phyloP scores from a whole-genome alignment of 2,888 invertebrate genomes.

The Platypus cylindrus region DNA sequence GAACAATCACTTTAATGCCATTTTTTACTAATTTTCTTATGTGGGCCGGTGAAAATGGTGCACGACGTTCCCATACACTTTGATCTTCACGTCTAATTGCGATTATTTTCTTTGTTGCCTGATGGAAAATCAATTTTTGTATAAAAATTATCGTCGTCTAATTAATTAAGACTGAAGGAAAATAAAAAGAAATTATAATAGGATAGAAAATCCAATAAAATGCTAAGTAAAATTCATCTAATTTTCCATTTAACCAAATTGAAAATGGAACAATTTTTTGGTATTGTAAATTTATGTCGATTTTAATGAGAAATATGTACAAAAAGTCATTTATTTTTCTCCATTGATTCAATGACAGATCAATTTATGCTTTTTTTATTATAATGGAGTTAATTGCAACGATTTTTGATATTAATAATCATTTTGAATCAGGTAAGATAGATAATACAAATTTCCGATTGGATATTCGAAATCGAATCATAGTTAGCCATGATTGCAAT shows the following conservation, averaged over 20 bases:
- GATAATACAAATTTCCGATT: too few species aligned
- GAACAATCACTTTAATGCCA: conserved; percentile 91
- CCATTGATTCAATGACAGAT: conserved; percentile 12
- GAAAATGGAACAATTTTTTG: conserved; percentile 10
- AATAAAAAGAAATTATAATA: too few species aligned
- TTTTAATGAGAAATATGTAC: background rate
- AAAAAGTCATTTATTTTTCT: conserved; percentile 2
- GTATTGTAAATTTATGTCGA: conserved; percentile 12
- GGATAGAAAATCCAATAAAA: too few species aligned
- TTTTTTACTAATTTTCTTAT: conserved; percentile 76
- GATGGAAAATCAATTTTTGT: conserved; percentile 25
- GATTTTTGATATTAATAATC: conserved; percentile 7
- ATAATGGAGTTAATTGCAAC: conserved; percentile 8
- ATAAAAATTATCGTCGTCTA: too few species aligned
- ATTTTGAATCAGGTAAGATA: conserved; percentile 2
- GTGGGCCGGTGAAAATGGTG: conserved; percentile 86
- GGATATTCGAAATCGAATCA: too few species aligned
- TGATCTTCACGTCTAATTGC: conserved; percentile 87
- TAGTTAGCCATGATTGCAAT: too few species aligned
- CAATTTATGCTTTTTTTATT: conserved; percentile 13
- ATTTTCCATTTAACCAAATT: conserved; percentile 19
- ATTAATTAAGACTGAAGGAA: too few species aligned
- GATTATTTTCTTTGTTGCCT: conserved; percentile 47
- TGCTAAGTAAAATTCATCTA: too few species aligned
- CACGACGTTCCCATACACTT: conserved; percentile 90